Evolutionary conservation across 2,888 invertebrate species (phyloP), one percentile per base, ranked within the genome.

Genomic region (Drosophila rellima): DNA sequence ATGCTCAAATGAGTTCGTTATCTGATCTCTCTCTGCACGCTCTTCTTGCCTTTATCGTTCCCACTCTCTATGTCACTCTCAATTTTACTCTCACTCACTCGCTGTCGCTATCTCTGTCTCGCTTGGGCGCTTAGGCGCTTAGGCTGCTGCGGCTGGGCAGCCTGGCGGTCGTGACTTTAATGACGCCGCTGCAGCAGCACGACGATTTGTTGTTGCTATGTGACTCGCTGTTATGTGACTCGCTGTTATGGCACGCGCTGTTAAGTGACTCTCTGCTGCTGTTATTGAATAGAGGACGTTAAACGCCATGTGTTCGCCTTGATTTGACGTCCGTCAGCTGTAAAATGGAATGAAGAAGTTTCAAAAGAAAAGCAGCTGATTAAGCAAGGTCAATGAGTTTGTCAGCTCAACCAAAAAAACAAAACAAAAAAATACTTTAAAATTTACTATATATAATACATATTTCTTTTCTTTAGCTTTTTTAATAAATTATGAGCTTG

Each of bases 261-360:
- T 55, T 20, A 20, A 31, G 4, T 42, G 54, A 33, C 42, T 31
- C 54, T n/a, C n/a, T n/a, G 31, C 50, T 51, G 61, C 39, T 56
- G 31, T 59, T 60, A 64, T 39, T 50, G 44, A 35, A 60, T 63
- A 54, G 48, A 51, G 60, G 64, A 67, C 74, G 74, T 66, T 77
- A 55, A 72, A 68, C 78, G 78, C 82, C 82, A 83, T 83, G 88
- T 83, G 87, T 78, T 87, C 52, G 87, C 87, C 75, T 80, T 81
- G 82, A 51, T 60, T 63, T 64, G 63, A 65, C 70, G 68, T 57
- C 62, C 64, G 88, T 74, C 64, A 83, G 74, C 82, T 82, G 56
- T 15, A 13, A 39, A 18, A 57, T 39, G 18, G 13, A n/a, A 71
- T 68, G 8, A 13, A 33, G n/a, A 45, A 26, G 4, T 10, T 29